These are phyloP conservation scores for Melanostoma scalare DNA, from an alignment of 2,888 invertebrate species.

Conservation along the genomic window DNA sequence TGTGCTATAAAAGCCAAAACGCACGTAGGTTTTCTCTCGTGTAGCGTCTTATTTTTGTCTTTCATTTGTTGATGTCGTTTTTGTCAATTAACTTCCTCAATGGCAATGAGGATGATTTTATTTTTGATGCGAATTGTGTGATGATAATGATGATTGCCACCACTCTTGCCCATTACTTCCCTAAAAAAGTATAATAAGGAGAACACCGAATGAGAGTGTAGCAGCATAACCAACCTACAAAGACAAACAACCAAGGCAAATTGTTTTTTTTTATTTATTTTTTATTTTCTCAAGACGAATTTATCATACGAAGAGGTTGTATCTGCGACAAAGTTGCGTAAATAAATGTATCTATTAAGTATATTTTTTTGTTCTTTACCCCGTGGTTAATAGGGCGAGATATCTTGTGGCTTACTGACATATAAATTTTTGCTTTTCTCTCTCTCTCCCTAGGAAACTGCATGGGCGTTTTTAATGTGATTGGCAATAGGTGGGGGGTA, in stretches of 20 bases:
- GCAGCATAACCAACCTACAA: neutral
- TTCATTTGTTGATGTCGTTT: neutral
- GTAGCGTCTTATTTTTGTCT: slow-evolving; percentile 24
- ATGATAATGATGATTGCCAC: slow-evolving; percentile 42
- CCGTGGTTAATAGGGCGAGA: slow-evolving; percentile 30
- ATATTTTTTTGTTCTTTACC: slow-evolving; percentile 25
- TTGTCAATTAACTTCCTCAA: slow-evolving; percentile 61
- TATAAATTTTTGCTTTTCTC: slow-evolving; percentile 1
- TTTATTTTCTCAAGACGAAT: slow-evolving; percentile 22
- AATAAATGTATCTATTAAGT: slow-evolving; percentile 13
- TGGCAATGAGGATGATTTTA: slow-evolving; percentile 34
- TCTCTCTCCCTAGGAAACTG: no score
- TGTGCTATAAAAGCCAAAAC: slow-evolving; percentile 8
- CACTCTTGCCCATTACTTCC: slow-evolving; percentile 32
- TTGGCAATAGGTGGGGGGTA: no score
- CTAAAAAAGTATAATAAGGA: slow-evolving; percentile 35
- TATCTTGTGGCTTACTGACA: slow-evolving; percentile 23
- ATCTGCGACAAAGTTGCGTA: slow-evolving; percentile 13
- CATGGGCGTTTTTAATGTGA: no score
- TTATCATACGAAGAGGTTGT: neutral
- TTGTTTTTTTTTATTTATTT: neutral
- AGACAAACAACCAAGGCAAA: slow-evolving; percentile 12
- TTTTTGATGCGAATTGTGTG: slow-evolving; percentile 21
- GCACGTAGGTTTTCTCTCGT: slow-evolving; percentile 6
- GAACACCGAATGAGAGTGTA: neutral